Conservation (phyloP, 2,888 invertebrate species). For the Apoda limacodes region DNA sequence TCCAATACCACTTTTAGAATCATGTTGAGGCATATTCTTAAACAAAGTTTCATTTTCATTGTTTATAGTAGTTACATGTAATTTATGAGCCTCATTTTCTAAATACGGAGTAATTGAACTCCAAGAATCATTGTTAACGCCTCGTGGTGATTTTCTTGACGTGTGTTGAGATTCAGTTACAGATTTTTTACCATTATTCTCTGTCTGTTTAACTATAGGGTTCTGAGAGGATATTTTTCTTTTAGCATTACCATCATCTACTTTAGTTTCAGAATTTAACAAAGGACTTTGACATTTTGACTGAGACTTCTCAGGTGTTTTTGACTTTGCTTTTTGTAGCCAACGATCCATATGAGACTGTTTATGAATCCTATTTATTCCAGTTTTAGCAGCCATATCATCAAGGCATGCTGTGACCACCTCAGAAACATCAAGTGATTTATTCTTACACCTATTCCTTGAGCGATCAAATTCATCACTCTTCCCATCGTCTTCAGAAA, state of each 20-base stretch:
- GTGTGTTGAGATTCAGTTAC: too few relatives aligned
- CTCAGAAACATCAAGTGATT: conserved; percentile 53
- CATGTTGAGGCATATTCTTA: too few relatives aligned
- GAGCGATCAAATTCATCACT: conserved; percentile 34
- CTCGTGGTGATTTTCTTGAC: too few relatives aligned
- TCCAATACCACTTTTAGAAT: conserved; percentile 19
- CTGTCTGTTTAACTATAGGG: too few relatives aligned
- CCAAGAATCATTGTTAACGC: too few relatives aligned
- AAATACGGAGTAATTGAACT: too few relatives aligned
- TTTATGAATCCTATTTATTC: conserved; percentile 55
- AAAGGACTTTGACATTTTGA: too few relatives aligned
- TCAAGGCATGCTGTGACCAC: conserved; percentile 61
- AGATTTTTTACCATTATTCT: too few relatives aligned
- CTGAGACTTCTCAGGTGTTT: conserved; percentile 54
- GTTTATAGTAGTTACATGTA: too few relatives aligned
- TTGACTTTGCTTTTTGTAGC: conserved; percentile 63
- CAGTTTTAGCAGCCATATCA: conserved; percentile 61
- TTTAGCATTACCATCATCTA: background rate
- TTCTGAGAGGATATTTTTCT: too few relatives aligned
- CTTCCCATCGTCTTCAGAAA: conserved; percentile 51
- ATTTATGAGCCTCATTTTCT: too few relatives aligned
- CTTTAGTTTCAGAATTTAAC: conserved; percentile 2
- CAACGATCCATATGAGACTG: conserved; percentile 66
- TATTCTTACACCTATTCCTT: conserved; percentile 36
- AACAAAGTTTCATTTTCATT: too few relatives aligned